phyloP scores from a whole-genome alignment of 2,797 vertebrate genomes.

The Buceros bicornis region DNA sequence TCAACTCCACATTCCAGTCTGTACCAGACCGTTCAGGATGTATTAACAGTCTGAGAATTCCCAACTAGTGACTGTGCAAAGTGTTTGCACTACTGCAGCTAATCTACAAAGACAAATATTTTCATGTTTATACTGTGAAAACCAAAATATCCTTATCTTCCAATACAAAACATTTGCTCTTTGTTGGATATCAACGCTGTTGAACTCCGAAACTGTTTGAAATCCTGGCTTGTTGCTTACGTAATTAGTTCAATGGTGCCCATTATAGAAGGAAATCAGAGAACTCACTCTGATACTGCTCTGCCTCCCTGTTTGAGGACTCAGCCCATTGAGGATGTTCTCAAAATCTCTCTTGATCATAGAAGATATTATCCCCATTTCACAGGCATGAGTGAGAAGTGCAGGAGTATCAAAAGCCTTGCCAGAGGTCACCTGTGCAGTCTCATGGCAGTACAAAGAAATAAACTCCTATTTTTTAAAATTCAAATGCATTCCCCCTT shows the following conservation, averaged over 20 bases:
- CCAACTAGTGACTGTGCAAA: neutral
- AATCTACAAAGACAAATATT: conserved; percentile 62
- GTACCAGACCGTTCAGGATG: neutral
- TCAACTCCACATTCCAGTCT: neutral
- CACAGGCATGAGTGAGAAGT: neutral
- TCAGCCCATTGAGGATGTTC: neutral
- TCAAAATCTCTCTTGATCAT: neutral
- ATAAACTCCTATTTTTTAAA: neutral
- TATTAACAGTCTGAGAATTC: neutral
- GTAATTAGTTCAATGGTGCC: neutral
- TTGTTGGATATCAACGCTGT: neutral
- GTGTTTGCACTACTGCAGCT: conserved; percentile 33
- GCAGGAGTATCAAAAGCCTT: neutral
- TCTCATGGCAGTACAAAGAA: neutral
- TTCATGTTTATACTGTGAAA: conserved; percentile 23
- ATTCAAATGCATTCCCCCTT: neutral
- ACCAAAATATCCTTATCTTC: conserved; percentile 49
- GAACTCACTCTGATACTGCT: neutral
- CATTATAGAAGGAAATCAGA: neutral
- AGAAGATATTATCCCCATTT: neutral
- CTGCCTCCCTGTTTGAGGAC: neutral
- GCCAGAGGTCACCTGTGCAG: neutral
- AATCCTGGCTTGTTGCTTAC: conserved; percentile 18
- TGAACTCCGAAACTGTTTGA: conserved; percentile 1
- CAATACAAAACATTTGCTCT: conserved; percentile 24